A percentile compares a stretch with the other conserved stretches of the same genome.
These are phyloP conservation scores for Hirtodrosophila alboralis DNA, from an alignment of 2,888 invertebrate species.

Conservation along the genomic window DNA sequence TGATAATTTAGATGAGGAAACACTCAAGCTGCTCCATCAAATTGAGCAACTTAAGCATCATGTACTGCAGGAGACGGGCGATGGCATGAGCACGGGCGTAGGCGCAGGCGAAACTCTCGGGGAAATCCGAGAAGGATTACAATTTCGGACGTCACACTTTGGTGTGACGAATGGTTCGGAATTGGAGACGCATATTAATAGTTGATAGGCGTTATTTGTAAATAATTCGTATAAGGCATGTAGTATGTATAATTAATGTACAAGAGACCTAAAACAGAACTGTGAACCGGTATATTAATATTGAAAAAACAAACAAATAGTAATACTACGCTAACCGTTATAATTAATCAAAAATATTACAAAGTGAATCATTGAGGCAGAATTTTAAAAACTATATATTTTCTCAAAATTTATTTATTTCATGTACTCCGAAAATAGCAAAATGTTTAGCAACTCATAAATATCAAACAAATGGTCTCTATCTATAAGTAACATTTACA, in stretches of 20 bases:
- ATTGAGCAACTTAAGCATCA: slow-evolving; percentile 88
- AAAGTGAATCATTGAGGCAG: no score
- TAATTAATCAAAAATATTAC: no score
- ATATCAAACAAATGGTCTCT: neutral
- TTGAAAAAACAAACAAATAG: neutral
- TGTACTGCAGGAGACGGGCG: slow-evolving; percentile 88
- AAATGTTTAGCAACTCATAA: no score
- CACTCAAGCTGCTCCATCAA: slow-evolving; percentile 87
- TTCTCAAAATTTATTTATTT: no score
- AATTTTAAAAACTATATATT: no score
- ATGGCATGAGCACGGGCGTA: slow-evolving; percentile 69
- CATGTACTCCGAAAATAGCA: no score
- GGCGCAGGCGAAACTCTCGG: slow-evolving; percentile 48
- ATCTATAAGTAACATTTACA: neutral
- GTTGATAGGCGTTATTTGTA: slow-evolving; percentile 53
- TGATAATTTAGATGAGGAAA: slow-evolving; percentile 87
- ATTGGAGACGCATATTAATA: slow-evolving; percentile 55
- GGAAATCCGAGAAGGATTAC: slow-evolving; percentile 53
- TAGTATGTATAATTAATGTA: slow-evolving; percentile 14
- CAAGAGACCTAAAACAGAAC: slow-evolving; percentile 43
- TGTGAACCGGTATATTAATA: slow-evolving; percentile 22
- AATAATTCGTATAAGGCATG: slow-evolving; percentile 18
- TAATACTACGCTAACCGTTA: no score
- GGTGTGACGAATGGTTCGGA: slow-evolving; percentile 40
- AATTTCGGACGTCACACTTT: slow-evolving; percentile 58